Percentiles rank a stretch among this genome's conserved stretches.
phyloP scores from a whole-genome alignment of 2,888 invertebrate species.

The Nectonema munidae region DNA sequence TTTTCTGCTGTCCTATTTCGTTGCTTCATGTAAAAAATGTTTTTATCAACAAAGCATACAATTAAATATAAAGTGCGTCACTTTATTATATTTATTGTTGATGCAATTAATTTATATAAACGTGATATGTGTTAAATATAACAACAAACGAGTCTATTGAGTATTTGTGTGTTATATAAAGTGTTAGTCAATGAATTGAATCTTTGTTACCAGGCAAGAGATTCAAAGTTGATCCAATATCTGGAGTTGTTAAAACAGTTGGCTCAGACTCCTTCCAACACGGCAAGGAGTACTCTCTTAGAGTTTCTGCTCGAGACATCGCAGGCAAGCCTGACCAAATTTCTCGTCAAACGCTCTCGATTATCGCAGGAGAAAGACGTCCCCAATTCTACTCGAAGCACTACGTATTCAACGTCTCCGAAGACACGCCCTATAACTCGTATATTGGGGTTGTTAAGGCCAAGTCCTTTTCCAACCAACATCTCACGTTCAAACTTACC shows the following conservation, averaged over 20 bases:
- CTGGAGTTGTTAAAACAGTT: background rate
- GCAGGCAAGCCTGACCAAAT: background rate
- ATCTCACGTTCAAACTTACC: too few species aligned
- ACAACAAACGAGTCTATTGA: too few species aligned
- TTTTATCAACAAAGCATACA: too few species aligned
- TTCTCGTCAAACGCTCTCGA: background rate
- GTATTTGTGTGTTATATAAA: too few species aligned
- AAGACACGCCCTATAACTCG: background rate
- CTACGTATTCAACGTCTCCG: background rate
- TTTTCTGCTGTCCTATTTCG: too few species aligned
- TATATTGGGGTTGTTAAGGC: background rate
- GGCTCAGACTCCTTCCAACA: background rate
- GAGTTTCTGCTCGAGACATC: background rate
- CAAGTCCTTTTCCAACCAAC: background rate
- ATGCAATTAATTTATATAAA: too few species aligned
- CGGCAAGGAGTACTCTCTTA: background rate
- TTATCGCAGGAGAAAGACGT: background rate
- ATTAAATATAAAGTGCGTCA: too few species aligned
- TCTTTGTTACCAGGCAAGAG: slow-evolving; percentile 17
- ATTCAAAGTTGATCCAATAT: slow-evolving; percentile 2
- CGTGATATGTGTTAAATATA: too few species aligned
- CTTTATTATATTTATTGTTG: too few species aligned
- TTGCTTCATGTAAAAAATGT: too few species aligned
- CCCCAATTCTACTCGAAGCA: background rate
- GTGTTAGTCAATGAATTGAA: too few species aligned